Percentiles rank a stretch among this genome's conserved stretches.
These are phyloP conservation scores for Embidobia sp. DNA, from an alignment of 2,888 invertebrate species.

Conservation along the genomic window DNA sequence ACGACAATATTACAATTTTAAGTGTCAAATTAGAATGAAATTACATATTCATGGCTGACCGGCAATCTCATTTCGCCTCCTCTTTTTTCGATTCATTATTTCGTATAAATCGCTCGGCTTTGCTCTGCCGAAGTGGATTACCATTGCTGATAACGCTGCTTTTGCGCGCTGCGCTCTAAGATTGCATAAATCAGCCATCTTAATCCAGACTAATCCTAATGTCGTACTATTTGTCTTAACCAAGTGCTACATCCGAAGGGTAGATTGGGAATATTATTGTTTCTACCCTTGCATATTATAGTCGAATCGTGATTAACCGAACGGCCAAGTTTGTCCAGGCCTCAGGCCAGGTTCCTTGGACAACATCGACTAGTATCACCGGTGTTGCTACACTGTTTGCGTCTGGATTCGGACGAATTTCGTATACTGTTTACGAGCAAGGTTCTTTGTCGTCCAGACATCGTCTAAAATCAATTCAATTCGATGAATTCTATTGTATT, in stretches of 20 bases:
- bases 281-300: constrained; percentile 80
- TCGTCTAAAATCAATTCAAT: background rate
- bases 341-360: constrained; percentile 72
- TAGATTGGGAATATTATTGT: constrained; percentile 76
- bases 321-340: constrained; percentile 75
- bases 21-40: constrained; percentile 54
- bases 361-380: too few relatives aligned
- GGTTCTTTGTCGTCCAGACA: background rate
- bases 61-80: constrained; percentile 22
- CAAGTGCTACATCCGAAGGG: constrained; percentile 64
- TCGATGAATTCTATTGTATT: background rate
- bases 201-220: constrained; percentile 78
- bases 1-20: constrained; percentile 56
- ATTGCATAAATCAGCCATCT: constrained; percentile 76
- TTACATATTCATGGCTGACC: constrained; percentile 59
- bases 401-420: constrained; percentile 9
- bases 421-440: background rate
- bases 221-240: constrained; percentile 78
- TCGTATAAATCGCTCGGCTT: constrained; percentile 38
- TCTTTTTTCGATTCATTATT: constrained; percentile 42
- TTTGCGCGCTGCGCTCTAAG: constrained; percentile 25
- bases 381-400: constrained; percentile 32
- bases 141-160: constrained; percentile 32
- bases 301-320: constrained; percentile 78
- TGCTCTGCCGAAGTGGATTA: constrained; percentile 40